Conservation (phyloP, 2,797 vertebrate species). For the Arremon brunneinucha region DNA sequence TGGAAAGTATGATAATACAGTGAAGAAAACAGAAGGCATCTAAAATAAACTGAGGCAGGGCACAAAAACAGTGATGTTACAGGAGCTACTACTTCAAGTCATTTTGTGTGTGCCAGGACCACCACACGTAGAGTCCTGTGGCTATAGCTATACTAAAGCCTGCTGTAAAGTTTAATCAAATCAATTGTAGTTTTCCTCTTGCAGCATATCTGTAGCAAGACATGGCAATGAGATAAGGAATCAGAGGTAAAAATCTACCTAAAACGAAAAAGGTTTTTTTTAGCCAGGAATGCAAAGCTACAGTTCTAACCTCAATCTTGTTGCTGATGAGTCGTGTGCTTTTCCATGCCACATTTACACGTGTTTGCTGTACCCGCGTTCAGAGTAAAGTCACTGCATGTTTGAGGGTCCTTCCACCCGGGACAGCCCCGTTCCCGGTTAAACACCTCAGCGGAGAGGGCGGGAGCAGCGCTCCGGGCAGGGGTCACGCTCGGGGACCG, state of each 20-base stretch:
- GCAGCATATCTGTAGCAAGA: background rate
- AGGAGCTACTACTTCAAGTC: background rate
- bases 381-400: fast-evolving
- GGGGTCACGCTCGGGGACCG: fast-evolving
- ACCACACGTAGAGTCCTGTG: fast-evolving
- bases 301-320: background rate
- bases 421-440: background rate
- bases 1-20: background rate
- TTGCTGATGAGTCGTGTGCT: too few species aligned
- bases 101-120: background rate
- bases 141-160: background rate
- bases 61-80: background rate
- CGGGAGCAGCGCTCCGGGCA: background rate
- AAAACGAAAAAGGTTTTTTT: background rate
- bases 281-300: background rate
- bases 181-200: background rate
- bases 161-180: background rate
- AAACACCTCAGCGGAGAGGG: background rate
- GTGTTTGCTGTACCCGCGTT: background rate
- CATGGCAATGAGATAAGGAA: background rate
- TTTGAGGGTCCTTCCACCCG: background rate
- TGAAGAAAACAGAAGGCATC: background rate
- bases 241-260: background rate
- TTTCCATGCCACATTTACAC: background rate
- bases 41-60: background rate